phyloP scores from a whole-genome alignment of 2,888 invertebrate species.

The Alcis repandata region DNA sequence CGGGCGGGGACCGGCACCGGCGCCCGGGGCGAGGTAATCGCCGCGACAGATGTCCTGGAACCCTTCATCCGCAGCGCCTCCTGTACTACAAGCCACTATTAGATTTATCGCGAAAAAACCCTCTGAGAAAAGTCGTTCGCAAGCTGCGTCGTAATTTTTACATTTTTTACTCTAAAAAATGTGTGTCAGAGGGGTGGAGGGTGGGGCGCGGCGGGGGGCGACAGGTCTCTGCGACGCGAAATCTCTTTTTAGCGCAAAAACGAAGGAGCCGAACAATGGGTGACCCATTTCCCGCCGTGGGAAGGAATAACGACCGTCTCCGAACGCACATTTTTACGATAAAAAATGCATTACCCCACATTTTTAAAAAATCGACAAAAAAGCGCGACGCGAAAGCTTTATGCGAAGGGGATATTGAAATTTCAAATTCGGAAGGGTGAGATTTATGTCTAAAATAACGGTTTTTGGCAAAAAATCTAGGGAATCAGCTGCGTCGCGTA shows the following conservation, averaged over 20 bases:
- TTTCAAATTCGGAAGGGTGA: conserved; percentile 83
- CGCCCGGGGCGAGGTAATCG: conserved; percentile 55
- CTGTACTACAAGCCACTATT: conserved; percentile 74
- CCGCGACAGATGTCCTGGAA: conserved; percentile 69
- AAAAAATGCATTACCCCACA: conserved; percentile 86
- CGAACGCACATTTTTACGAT: conserved; percentile 68
- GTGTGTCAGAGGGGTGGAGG: conserved; percentile 80
- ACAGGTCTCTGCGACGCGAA: conserved; percentile 73
- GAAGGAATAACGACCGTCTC: conserved; percentile 84
- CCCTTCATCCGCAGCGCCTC: conserved; percentile 67
- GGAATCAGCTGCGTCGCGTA: conserved; percentile 73
- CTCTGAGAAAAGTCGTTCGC: conserved; percentile 80
- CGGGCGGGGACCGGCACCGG: conserved; percentile 32
- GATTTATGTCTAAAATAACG: conserved; percentile 84
- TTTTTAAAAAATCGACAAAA: conserved; percentile 75
- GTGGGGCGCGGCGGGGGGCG: conserved; percentile 65
- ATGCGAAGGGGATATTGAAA: conserved; percentile 78
- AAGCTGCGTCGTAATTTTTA: conserved; percentile 82
- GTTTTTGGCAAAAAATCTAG: conserved; percentile 76
- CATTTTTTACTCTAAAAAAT: conserved; percentile 83
- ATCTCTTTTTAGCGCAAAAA: conserved; percentile 83
- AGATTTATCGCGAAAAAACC: conserved; percentile 71
- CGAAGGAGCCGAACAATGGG: conserved; percentile 79
- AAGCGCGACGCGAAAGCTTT: conserved; percentile 74
- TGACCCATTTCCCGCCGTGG: conserved; percentile 86